phyloP scores from a whole-genome alignment of 2,113 vertebrate genomes.

The Lontra canadensis region DNA sequence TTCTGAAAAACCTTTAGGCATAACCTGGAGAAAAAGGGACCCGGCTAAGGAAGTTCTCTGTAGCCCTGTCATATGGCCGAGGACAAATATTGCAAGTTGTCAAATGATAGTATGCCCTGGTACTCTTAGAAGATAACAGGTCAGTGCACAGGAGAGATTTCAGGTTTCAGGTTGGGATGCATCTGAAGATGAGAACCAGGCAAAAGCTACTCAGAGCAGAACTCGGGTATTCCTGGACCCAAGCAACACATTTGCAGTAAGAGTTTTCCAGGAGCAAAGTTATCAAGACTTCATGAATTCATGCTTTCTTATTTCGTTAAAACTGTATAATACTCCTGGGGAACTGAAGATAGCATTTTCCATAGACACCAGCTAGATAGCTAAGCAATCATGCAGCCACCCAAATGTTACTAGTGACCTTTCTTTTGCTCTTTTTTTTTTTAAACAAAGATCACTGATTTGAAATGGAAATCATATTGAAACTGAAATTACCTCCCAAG shows the following conservation, averaged over 20 bases:
- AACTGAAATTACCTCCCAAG: neutral
- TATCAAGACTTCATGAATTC: neutral
- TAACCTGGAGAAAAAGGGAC: neutral
- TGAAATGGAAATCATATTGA: neutral
- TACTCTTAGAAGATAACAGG: neutral
- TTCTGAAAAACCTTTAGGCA: neutral
- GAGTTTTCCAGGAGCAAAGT: neutral
- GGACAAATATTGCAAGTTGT: neutral
- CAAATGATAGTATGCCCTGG: neutral
- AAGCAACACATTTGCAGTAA: neutral
- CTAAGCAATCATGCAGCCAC: neutral
- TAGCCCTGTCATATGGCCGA: neutral
- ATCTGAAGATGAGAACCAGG: neutral
- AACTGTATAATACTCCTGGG: neutral
- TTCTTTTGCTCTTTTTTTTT: neutral
- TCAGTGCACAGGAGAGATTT: neutral
- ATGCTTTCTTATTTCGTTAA: neutral
- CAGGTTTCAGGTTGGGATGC: neutral
- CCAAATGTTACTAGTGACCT: neutral
- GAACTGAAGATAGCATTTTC: neutral
- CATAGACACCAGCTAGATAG: neutral
- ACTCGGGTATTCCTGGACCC: neutral
- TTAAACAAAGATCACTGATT: neutral
- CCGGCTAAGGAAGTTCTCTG: neutral
- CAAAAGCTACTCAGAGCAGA: neutral